Evolutionary conservation across 2,113 vertebrate genomes (phyloP), one percentile per base, ranked within the genome.

Genomic region (Gobius niger): DNA sequence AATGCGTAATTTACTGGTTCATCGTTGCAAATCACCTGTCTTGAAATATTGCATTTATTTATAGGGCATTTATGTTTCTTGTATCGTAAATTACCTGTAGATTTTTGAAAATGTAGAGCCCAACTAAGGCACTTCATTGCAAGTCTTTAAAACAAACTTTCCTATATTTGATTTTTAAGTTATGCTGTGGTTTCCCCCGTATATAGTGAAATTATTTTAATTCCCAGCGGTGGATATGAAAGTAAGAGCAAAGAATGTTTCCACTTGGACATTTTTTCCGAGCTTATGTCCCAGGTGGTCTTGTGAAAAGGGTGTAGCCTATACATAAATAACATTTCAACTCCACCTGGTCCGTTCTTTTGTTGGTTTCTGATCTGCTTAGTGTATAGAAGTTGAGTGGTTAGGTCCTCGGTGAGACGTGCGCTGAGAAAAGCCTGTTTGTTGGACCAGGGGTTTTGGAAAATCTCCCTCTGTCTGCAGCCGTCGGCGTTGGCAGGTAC

Each of bases 401-500:
- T 53, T 56, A 53, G 47, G 63, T 18, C 54, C 6, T 67, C 7
- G 10, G 16, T 52, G 70, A 61, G 24, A 15, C 50, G 68, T 72
- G 18, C 34, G 15, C 68, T 62, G 42, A 46, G 6, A 56, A 65
- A 66, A 62, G 34, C 59, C 50, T 7, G 19, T 40, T 40, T 74
- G 63, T 66, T 81, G 67, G 76, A 67, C 73, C 72, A 57, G 79
- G 65, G 19, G 65, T 62, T 66, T 73, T 63, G 73, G 81, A 82
- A 80, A 63, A 61, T 81, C 74, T 60, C 63, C 59, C 65, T 18
- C 68, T 77, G 40, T 63, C 61, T 82, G 80, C 70, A 77, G 63
- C 46, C 65, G 60, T 75, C 81, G 47, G 1, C 73, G 71, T 75
- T 88, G 78, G 81, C 88, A 85, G 81, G 80, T 83, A 76, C 65